Base-by-base conservation (phyloP, 2,797 vertebrate genomes). In the Selene dorsalis region DNA sequence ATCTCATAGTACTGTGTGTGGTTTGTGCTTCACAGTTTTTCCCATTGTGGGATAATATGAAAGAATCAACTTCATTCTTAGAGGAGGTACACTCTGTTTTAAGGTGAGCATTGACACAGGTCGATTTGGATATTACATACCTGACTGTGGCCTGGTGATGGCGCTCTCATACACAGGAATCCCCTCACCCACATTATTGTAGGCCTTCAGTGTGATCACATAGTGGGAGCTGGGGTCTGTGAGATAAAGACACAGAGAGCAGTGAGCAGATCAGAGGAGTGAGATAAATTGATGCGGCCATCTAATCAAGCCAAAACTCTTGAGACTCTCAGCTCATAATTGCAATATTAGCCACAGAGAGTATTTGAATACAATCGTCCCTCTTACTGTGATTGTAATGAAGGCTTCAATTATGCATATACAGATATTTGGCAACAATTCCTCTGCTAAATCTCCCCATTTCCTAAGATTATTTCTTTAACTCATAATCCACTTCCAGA, bases 151-250 rank as follows among this genome's bases (percentile, higher is more conserved):
- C 72, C 98, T 94, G 78, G 98, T 99, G 92, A 96, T 94, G 0
- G 98, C 97, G 11, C 98, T 99, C 94, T 99, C 98, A 0, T 99
- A 99, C 75, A 99, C 95, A 0, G 98, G 98, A 72, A 99, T 97
- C 52, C 98, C 98, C 91, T 99, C 98, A 0, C 98, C 98, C 58
- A 99, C 95, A 0, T 99, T 99, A 92, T 99, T 99, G 80, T 93
- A 99, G 0, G 98, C 98, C 88, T 98, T 99, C 90, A 99, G 94
- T 14, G 97, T 98, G 88, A 99, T 99, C 79, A 99, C 98, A 0
- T 99, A 99, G 89, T 98, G 96, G 22, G 98, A 99, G 89, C 96
- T 99, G 69, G 98, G 96, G 84, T 99, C 98, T 99, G 91, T 63
- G 77, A 24, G 59, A 56, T 2, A 14, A 28, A 69, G 39, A 72